Evolutionary conservation across 2,888 invertebrate genomes (phyloP), one percentile per base, ranked within the genome.

Genomic region (Calliopum simillimum): DNA sequence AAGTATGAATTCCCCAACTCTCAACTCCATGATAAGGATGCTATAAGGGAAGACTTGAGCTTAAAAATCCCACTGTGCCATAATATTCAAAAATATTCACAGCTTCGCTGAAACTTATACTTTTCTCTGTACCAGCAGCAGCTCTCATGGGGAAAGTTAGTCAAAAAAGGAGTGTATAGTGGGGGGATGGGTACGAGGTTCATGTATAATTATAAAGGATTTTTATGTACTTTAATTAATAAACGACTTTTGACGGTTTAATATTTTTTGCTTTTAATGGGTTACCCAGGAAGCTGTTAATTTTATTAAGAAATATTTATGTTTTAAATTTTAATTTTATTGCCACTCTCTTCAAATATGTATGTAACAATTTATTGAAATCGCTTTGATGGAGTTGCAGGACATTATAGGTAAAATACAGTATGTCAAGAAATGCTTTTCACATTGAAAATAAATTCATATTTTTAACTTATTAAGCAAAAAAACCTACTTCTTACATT

Each of bases 271-370:
- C 25, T 41, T 41, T 59, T 13, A 19, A 59, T 16, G 41, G n/a
- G 14, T 59, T 59, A 41, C 19, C 75, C 72, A 75, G 75, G 74
- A 74, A 76, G 75, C 76, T 71, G 82, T 82, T 82, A 82, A 82
- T 82, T 82, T 80, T 79, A 81, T 82, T 82, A 82, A 82, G 81
- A 82, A 81, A 82, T 82, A 82, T 82, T 82, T 82, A 82, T 82
- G 81, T 78, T 74, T 73, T 69, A 68, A 71, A 62, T 73, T 69
- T 33, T 33, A 21, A 16, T 19, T 14, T 51, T 11, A 49, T 49
- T 49, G 16, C 49, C 2, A 49, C 49, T 49, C 13, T 49, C 13
- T 11, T 13, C 13, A 49, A 49, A 49, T 49, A 49, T 1, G 8
- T 16, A 12, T 12, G 16, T n/a, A n/a, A n/a, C n/a, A 5, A 49